phyloP scores from a whole-genome alignment of 1,140 invertebrate species.

The Frieseomelitta varia region DNA sequence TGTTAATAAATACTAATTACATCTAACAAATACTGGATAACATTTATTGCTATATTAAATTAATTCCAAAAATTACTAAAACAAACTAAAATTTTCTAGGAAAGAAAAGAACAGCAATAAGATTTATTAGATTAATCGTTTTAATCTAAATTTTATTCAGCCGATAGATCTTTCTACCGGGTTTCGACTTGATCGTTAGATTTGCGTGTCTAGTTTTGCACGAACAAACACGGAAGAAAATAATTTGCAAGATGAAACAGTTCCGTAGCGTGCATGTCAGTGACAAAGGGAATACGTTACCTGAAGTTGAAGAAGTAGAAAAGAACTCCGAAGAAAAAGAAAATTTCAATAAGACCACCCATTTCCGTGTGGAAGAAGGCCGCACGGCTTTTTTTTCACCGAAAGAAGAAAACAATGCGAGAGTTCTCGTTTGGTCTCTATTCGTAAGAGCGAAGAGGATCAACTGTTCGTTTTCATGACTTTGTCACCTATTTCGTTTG shows the following conservation, averaged over 20 bases:
- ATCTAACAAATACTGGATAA: too few species aligned
- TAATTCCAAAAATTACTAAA: background rate
- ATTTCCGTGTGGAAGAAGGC: conserved; percentile 57
- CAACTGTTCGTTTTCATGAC: conserved; percentile 37
- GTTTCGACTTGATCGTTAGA: background rate
- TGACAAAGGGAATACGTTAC: conserved; percentile 61
- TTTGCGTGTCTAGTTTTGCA: background rate
- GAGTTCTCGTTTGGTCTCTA: background rate
- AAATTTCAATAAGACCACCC: conserved; percentile 79
- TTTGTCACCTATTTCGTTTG: conserved; percentile 8
- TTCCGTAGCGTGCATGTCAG: background rate
- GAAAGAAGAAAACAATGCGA: background rate
- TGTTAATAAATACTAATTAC: too few species aligned
- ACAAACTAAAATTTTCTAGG: too few species aligned
- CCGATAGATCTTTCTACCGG: background rate
- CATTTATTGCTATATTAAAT: background rate
- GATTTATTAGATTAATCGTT: background rate
- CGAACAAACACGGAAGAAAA: background rate
- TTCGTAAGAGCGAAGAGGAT: background rate
- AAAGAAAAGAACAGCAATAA: background rate
- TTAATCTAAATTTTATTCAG: background rate
- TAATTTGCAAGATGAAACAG: background rate
- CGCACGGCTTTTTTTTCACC: background rate
- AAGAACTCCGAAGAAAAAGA: conserved; percentile 78
- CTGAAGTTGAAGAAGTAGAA: conserved; percentile 79